These are phyloP conservation scores for Criorhina ranunculi DNA, from an alignment of 2,888 invertebrate genomes.

Conservation along the genomic window DNA sequence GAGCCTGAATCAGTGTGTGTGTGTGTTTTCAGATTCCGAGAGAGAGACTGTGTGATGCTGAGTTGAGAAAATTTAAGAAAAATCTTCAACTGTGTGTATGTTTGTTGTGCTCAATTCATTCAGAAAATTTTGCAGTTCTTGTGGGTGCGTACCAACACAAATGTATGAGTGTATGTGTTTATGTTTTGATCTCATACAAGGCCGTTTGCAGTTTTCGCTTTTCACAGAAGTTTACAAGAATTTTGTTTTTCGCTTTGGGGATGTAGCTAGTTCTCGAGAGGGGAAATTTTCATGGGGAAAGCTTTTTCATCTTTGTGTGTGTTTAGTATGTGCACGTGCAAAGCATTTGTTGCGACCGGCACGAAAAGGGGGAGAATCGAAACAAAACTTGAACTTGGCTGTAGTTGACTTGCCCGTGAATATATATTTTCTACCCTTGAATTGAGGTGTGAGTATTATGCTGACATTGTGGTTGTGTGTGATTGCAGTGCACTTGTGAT, in stretches of 20 bases:
- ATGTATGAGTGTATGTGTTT: neutral
- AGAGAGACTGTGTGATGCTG: constrained; percentile 28
- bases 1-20: constrained; percentile 43
- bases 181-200: constrained; percentile 71
- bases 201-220: constrained; percentile 72
- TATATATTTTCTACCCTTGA: constrained; percentile 41
- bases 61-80: constrained; percentile 11
- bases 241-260: neutral
- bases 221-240: constrained; percentile 37
- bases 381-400: constrained; percentile 71
- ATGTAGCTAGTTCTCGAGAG: neutral
- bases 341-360: constrained; percentile 31
- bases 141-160: constrained; percentile 41
- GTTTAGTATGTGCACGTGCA: constrained; percentile 56
- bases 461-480: constrained; percentile 19
- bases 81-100: constrained; percentile 17
- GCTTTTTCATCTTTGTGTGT: constrained; percentile 39
- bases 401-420: constrained; percentile 70
- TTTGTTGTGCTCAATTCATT: constrained; percentile 72
- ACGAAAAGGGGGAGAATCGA: neutral
- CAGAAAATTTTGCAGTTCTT: constrained; percentile 62
- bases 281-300: constrained; percentile 38
- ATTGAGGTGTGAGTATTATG: neutral
- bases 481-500: constrained; percentile 22
- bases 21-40: constrained; percentile 1